These are phyloP conservation scores for Steinernema hermaphroditum DNA, from an alignment of 2,888 invertebrate species.

Conservation along the genomic window DNA sequence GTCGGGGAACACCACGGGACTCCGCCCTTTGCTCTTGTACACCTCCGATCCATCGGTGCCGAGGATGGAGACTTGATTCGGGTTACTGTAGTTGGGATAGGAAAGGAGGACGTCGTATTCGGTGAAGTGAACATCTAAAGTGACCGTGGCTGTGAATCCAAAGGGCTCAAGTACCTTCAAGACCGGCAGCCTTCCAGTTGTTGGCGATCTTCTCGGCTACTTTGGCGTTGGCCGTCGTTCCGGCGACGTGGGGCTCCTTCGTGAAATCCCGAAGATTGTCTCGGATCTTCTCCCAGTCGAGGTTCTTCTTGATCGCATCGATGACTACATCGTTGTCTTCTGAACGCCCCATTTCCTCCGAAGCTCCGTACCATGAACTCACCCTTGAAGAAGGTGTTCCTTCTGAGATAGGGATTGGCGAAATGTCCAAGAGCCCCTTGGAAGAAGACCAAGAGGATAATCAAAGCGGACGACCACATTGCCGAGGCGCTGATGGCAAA, in stretches of 20 bases:
- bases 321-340: conserved; percentile 39
- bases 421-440: not conserved
- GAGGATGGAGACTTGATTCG: conserved; percentile 52
- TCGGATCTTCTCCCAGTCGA: conserved; percentile 52
- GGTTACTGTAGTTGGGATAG: conserved; percentile 61
- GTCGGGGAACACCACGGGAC: conserved; percentile 55
- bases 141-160: not conserved
- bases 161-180: conserved; percentile 48
- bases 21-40: conserved; percentile 55
- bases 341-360: not conserved
- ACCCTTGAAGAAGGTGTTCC: conserved; percentile 3
- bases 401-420: not conserved
- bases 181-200: conserved; percentile 57
- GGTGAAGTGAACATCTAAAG: conserved; percentile 43
- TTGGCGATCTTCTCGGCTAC: conserved; percentile 59
- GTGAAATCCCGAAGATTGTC: conserved; percentile 50
- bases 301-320: conserved; percentile 56
- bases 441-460: not conserved
- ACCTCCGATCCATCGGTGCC: conserved; percentile 36
- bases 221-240: conserved; percentile 58
- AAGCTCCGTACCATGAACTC: not conserved
- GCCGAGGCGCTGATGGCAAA: not conserved
- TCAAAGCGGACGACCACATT: not conserved
- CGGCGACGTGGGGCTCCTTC: conserved; percentile 59
- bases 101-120: conserved; percentile 64